Evolutionary conservation across 1,140 invertebrate species (phyloP).

Genomic region (Pachypeltis micranthus): DNA sequence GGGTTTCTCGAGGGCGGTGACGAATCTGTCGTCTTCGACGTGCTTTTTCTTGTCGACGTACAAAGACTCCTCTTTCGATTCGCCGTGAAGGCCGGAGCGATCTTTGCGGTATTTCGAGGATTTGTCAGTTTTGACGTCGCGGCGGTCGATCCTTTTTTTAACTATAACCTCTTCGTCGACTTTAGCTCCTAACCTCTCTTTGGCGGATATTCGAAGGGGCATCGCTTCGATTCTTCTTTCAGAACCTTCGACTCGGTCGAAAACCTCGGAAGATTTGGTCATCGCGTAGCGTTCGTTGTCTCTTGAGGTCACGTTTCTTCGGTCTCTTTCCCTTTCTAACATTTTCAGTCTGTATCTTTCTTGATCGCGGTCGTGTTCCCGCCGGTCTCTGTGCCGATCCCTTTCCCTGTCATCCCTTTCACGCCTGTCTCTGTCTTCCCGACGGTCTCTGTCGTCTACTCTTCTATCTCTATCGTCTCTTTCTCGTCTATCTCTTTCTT

Average conservation of each 20-base stretch:
- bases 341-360: neutral
- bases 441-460: slow-evolving; percentile 8
- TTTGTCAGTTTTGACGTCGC: slow-evolving; percentile 13
- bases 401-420: slow-evolving; percentile 5
- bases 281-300: too few relatives aligned
- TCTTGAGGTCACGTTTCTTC: too few relatives aligned
- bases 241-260: neutral
- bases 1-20: neutral
- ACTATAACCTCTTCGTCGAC: slow-evolving; percentile 25
- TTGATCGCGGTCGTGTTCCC: neutral
- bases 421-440: neutral
- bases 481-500: neutral
- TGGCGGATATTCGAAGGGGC: slow-evolving; percentile 26
- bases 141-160: neutral
- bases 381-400: neutral
- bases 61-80: slow-evolving; percentile 8
- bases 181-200: slow-evolving; percentile 30
- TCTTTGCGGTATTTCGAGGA: neutral
- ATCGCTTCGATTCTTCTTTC: slow-evolving; percentile 8
- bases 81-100: neutral
- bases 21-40: slow-evolving; percentile 13
- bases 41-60: slow-evolving; percentile 9
- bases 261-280: too few relatives aligned
- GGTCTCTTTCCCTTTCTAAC: neutral
- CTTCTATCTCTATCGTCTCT: slow-evolving; percentile 2